These are phyloP conservation scores for Oxyteleia sp. DNA, from an alignment of 2,888 invertebrate genomes.

Conservation along the genomic window DNA sequence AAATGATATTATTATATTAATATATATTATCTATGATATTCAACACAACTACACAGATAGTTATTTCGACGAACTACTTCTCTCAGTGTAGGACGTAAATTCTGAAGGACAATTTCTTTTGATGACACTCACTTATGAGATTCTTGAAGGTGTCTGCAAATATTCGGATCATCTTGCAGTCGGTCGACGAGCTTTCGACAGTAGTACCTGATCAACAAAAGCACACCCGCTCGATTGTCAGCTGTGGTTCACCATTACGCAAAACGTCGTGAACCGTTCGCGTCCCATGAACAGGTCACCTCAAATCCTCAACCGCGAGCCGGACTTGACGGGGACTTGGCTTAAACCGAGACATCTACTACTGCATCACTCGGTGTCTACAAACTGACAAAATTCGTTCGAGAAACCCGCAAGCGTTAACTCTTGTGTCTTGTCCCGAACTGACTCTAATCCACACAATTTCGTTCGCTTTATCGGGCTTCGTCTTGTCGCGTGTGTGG, in stretches of 20 bases:
- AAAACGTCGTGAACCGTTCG: constrained; percentile 27
- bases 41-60: too few relatives aligned
- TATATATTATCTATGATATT: too few relatives aligned
- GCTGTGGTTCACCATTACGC: constrained; percentile 72
- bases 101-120: background rate
- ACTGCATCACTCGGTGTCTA: constrained; percentile 1
- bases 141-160: constrained; percentile 84
- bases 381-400: constrained; percentile 23
- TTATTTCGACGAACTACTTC: too few relatives aligned
- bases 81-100: too few relatives aligned
- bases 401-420: background rate
- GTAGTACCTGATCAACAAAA: constrained; percentile 29
- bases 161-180: constrained; percentile 83
- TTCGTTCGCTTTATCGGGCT: constrained; percentile 81
- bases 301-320: background rate
- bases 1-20: too few relatives aligned
- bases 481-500: constrained; percentile 75
- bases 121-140: constrained; percentile 84
- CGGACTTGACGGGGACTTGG: background rate
- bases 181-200: constrained; percentile 16
- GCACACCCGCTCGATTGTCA: constrained; percentile 64
- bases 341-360: background rate
- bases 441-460: constrained; percentile 79
- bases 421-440: constrained; percentile 66
- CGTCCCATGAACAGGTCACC: constrained; percentile 49